phyloP scores from a whole-genome alignment of 92 coral and sea anemone species.

The Epizoanthus rinbou region DNA sequence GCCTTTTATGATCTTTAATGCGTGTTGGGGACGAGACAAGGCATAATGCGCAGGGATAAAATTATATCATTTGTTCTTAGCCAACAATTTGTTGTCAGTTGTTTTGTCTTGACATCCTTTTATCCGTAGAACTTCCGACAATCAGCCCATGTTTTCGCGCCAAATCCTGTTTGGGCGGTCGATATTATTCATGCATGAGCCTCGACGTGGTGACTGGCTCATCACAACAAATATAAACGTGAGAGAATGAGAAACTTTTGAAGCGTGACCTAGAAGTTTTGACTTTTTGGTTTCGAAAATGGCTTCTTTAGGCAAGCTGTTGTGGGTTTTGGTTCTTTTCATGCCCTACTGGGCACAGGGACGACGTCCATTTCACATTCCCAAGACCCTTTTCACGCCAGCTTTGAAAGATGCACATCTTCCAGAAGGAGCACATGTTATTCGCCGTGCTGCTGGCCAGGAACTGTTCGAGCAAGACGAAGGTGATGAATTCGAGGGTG shows the following conservation, averaged over 20 bases:
- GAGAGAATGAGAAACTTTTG: neutral
- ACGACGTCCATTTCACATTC: slow-evolving; percentile 35
- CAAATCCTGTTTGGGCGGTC: slow-evolving; percentile 42
- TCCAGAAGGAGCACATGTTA: slow-evolving; percentile 16
- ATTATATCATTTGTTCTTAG: no score
- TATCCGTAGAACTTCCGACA: no score
- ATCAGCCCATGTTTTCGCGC: slow-evolving; percentile 4
- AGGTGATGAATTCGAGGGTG: neutral
- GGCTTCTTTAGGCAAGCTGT: slow-evolving; percentile 14
- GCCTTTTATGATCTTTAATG: no score
- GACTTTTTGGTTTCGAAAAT: neutral
- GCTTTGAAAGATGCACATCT: slow-evolving; percentile 28
- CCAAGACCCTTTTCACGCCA: slow-evolving; percentile 29
- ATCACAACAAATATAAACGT: slow-evolving; percentile 35
- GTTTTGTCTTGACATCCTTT: no score
- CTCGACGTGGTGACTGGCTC: slow-evolving; percentile 26
- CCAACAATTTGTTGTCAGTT: no score
- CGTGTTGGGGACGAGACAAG: no score
- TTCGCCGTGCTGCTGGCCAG: slow-evolving; percentile 16
- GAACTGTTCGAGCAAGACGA: slow-evolving; percentile 22
- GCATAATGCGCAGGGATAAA: no score
- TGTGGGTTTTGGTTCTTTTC: slow-evolving; percentile 22
- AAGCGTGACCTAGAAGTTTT: slow-evolving; percentile 16
- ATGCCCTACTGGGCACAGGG: slow-evolving; percentile 13
- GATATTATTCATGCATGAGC: slow-evolving; percentile 1